Evolutionary conservation across 2,888 invertebrate genomes (phyloP).

Genomic region (Priocnemis perturbator): DNA sequence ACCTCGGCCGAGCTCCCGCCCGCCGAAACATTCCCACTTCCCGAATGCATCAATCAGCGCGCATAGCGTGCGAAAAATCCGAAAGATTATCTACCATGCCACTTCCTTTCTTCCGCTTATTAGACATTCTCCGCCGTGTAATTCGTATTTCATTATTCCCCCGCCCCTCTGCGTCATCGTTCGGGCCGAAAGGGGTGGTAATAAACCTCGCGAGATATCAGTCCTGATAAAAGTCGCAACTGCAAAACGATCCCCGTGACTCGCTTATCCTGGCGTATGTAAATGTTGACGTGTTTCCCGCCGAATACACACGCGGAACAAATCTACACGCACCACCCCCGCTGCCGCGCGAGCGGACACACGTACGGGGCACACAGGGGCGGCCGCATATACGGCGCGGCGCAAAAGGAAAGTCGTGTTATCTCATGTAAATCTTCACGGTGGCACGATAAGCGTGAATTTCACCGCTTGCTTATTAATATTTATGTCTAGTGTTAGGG

Average conservation of each 20-base stretch:
- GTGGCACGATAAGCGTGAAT: slow-evolving; percentile 70
- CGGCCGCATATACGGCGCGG: slow-evolving; percentile 34
- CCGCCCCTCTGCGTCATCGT: no score
- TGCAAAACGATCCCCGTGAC: slow-evolving; percentile 60
- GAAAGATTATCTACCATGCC: no score
- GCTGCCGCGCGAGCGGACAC: neutral
- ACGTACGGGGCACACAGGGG: slow-evolving; percentile 15
- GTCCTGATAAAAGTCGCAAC: slow-evolving; percentile 56
- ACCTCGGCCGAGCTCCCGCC: neutral
- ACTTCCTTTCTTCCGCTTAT: no score
- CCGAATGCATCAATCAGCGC: no score
- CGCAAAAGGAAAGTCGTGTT: slow-evolving; percentile 64
- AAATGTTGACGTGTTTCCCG: slow-evolving; percentile 59
- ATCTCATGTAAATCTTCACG: slow-evolving; percentile 70
- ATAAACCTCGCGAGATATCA: slow-evolving; percentile 52
- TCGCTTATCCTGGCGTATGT: slow-evolving; percentile 59
- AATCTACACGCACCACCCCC: slow-evolving; percentile 12
- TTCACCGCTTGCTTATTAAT: slow-evolving; percentile 69
- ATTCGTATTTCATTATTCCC: no score
- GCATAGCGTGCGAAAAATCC: no score
- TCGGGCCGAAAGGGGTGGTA: slow-evolving; percentile 37
- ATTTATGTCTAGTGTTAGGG: slow-evolving; percentile 64
- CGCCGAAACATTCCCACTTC: no score
- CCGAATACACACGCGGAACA: slow-evolving; percentile 43
- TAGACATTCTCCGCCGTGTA: no score